phyloP scores from a whole-genome alignment of 1,140 invertebrate genomes.

The Drosophila malerkotliana region DNA sequence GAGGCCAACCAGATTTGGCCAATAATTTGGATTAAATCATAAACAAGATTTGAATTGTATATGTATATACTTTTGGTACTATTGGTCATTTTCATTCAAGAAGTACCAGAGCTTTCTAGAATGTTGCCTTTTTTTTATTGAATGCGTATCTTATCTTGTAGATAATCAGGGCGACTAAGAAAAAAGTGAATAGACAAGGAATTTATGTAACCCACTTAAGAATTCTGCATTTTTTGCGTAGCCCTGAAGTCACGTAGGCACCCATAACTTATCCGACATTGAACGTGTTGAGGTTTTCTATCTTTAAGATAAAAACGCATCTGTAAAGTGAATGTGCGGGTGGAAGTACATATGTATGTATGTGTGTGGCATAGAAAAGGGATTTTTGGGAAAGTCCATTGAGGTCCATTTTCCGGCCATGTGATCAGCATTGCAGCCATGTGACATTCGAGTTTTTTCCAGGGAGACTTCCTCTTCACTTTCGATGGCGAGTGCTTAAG shows the following conservation, averaged over 20 bases:
- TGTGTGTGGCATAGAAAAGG: background rate
- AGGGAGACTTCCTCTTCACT: background rate
- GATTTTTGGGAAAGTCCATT: slow-evolving; percentile 47
- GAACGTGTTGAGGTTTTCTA: background rate
- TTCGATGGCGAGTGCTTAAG: background rate
- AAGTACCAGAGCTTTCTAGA: too few relatives aligned
- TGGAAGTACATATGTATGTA: too few relatives aligned
- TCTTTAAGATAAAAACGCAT: slow-evolving; percentile 12
- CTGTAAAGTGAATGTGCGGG: background rate
- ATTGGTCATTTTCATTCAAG: too few relatives aligned
- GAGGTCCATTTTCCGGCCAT: slow-evolving; percentile 3
- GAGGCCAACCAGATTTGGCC: background rate
- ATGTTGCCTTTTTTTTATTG: too few relatives aligned
- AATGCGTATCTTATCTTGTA: too few relatives aligned
- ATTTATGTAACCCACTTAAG: too few relatives aligned
- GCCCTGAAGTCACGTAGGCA: background rate
- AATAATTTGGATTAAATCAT: background rate
- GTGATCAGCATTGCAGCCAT: slow-evolving; percentile 10
- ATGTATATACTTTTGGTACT: too few relatives aligned
- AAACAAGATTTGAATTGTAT: background rate
- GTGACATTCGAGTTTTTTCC: slow-evolving; percentile 12
- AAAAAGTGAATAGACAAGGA: too few relatives aligned
- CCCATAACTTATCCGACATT: background rate
- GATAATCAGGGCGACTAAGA: too few relatives aligned
- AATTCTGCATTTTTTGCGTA: too few relatives aligned